A percentile compares a stretch with the other conserved stretches of the same genome.
phyloP scores from a whole-genome alignment of 1,140 invertebrate species.

The Ctenoplectra terminalis region DNA sequence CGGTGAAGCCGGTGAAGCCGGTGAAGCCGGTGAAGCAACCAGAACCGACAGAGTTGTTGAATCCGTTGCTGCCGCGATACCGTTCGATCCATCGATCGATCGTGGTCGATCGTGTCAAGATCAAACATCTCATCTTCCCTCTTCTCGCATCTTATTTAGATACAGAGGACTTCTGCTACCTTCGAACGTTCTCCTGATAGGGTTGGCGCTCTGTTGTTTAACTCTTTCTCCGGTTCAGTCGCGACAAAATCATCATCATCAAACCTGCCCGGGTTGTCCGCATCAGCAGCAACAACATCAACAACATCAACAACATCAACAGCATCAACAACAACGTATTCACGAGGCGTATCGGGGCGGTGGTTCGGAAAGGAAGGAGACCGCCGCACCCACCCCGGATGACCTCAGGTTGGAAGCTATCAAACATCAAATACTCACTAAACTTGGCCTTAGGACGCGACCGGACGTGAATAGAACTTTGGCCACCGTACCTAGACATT shows the following conservation, averaged over 20 bases:
- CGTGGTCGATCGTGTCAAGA: neutral
- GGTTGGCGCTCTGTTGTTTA: slow-evolving; percentile 69
- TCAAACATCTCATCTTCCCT: slow-evolving; percentile 13
- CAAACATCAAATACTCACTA: slow-evolving; percentile 89
- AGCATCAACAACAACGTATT: slow-evolving; percentile 70
- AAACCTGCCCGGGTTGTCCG: slow-evolving; percentile 79
- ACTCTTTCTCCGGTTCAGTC: slow-evolving; percentile 64
- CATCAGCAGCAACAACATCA: slow-evolving; percentile 76
- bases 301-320: slow-evolving; percentile 51
- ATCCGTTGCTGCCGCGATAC: neutral
- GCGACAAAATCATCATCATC: slow-evolving; percentile 75
- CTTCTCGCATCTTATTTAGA: slow-evolving; percentile 19
- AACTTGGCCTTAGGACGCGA: slow-evolving; percentile 87
- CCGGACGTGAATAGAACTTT: slow-evolving; percentile 88
- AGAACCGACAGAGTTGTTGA: neutral
- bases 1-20: neutral
- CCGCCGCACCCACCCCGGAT: slow-evolving; percentile 79
- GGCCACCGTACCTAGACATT: slow-evolving; percentile 84
- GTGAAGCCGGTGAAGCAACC: too few species aligned
- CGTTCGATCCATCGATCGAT: slow-evolving; percentile 43
- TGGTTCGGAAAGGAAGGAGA: slow-evolving; percentile 58
- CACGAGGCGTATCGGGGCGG: slow-evolving; percentile 69
- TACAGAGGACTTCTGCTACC: slow-evolving; percentile 44
- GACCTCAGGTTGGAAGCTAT: slow-evolving; percentile 88
- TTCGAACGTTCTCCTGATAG: slow-evolving; percentile 70